Conservation (phyloP, 53 echinoderm and acorn worm genomes). For the Echinarachnius parma region DNA sequence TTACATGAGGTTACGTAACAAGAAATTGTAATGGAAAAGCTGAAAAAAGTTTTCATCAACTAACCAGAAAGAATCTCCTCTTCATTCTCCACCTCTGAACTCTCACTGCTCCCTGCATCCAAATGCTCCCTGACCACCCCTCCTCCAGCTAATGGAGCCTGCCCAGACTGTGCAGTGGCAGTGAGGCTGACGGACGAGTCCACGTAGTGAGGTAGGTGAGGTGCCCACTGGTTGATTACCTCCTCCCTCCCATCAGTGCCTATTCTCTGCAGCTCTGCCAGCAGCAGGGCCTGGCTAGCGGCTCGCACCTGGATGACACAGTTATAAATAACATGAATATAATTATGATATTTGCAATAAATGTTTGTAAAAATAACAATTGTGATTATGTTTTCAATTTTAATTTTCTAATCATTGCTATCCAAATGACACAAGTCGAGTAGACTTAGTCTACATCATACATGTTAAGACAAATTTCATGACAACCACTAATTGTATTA, state of each 20-base stretch:
- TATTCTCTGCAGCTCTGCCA: constrained; percentile 90
- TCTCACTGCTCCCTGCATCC: constrained; percentile 77
- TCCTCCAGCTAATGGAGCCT: constrained; percentile 53
- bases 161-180: constrained; percentile 42
- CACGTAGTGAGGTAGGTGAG: constrained; percentile 91
- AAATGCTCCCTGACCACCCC: constrained; percentile 26
- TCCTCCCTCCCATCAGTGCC: constrained; percentile 86
- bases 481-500: too few species aligned
- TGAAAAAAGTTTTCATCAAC: too few species aligned
- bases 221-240: constrained; percentile 90
- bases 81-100: constrained; percentile 76
- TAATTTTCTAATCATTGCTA: too few species aligned
- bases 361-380: not conserved
- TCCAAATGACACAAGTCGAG: too few species aligned
- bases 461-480: too few species aligned
- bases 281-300: constrained; percentile 86
- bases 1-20: too few species aligned
- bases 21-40: too few species aligned
- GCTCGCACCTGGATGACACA: constrained; percentile 65
- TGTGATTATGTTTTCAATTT: too few species aligned
- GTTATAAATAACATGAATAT: not conserved
- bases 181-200: constrained; percentile 85
- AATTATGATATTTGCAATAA: not conserved
- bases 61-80: constrained; percentile 83
- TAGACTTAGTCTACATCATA: too few species aligned